Evolutionary conservation across 2,113 vertebrate species (phyloP).

Genomic region (Tyrannus savana): DNA sequence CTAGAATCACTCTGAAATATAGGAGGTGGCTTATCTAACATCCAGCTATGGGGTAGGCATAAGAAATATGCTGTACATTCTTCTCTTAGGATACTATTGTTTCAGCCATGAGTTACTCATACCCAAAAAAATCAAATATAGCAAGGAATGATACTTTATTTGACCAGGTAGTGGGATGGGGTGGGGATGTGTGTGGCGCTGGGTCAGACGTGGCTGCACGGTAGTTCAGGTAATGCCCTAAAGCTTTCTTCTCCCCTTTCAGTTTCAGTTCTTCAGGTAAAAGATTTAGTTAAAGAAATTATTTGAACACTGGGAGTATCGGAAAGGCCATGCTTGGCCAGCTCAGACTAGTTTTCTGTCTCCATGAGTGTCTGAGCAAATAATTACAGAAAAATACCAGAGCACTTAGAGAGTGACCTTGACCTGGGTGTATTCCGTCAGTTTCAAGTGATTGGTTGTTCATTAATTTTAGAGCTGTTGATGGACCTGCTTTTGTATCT

Average conservation of each 20-base stretch:
- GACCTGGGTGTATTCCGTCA: not conserved
- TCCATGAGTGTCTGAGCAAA: not conserved
- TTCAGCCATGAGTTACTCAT: not conserved
- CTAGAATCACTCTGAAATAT: not conserved
- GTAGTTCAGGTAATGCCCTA: not conserved
- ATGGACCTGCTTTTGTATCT: not conserved
- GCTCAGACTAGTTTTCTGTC: not conserved
- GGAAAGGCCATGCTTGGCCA: not conserved
- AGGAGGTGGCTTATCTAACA: not conserved
- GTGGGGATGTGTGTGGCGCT: not conserved
- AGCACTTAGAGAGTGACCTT: not conserved
- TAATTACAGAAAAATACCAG: not conserved
- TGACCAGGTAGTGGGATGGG: not conserved
- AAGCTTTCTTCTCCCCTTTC: not conserved
- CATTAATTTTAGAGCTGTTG: slow-evolving; percentile 21
- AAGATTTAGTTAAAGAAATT: not conserved
- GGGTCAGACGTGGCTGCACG: not conserved
- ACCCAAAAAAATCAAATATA: not conserved
- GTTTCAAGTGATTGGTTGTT: not conserved
- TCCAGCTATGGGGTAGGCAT: not conserved
- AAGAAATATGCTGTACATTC: not conserved
- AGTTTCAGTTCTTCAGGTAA: not conserved
- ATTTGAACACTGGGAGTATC: not conserved
- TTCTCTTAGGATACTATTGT: not conserved
- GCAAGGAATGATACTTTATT: not conserved